A percentile compares a stretch with the other conserved stretches of the same genome.
phyloP scores from a whole-genome alignment of 2,797 vertebrate genomes.

The Serranus cabrilla region DNA sequence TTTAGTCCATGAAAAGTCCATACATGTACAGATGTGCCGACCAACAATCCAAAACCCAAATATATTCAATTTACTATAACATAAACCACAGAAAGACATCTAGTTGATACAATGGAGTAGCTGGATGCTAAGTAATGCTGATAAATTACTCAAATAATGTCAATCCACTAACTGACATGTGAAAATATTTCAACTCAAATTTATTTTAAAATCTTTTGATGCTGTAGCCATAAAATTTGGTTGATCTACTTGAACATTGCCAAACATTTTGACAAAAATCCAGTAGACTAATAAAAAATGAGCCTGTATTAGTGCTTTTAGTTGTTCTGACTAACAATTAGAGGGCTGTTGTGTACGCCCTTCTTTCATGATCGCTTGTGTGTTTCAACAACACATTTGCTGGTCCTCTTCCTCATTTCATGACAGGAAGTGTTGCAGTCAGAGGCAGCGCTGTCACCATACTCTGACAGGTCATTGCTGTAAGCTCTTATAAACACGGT shows the following conservation, averaged over 20 bases:
- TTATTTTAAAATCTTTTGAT: too few species aligned
- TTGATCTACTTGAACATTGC: neutral
- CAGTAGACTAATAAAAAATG: neutral
- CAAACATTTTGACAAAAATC: neutral
- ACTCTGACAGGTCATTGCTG: slow-evolving; percentile 42
- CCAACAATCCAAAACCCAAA: neutral
- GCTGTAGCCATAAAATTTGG: too few species aligned
- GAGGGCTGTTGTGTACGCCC: neutral
- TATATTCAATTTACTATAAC: neutral
- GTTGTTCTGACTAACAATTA: neutral
- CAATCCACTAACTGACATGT: too few species aligned
- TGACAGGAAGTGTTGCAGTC: slow-evolving; percentile 80
- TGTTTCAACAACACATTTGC: slow-evolving; percentile 32
- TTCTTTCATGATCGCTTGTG: neutral
- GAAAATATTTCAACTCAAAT: neutral
- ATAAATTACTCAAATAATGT: neutral
- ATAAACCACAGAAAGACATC: neutral
- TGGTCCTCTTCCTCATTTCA: slow-evolving; percentile 83
- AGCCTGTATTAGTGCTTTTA: neutral
- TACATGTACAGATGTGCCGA: too few species aligned
- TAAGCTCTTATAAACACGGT: slow-evolving; percentile 30
- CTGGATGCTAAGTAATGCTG: neutral
- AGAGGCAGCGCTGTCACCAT: slow-evolving; percentile 54
- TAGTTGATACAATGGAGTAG: neutral
- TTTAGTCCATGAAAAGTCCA: neutral